Evolutionary conservation across 2,888 invertebrate species (phyloP).

Genomic region (Leptarthrus brevirostris): DNA sequence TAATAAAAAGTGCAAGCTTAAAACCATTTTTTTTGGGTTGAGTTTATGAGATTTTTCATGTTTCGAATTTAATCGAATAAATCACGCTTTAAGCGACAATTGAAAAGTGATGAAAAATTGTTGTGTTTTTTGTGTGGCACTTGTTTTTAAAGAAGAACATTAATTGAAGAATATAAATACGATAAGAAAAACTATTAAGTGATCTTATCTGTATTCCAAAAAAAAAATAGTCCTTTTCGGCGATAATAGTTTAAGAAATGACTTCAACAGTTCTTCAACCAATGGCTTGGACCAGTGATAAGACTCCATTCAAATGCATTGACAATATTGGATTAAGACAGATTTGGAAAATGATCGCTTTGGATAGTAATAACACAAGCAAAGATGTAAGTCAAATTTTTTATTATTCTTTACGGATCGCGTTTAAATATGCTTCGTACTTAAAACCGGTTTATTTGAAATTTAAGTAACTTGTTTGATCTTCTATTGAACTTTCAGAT

Average conservation of each 20-base stretch:
- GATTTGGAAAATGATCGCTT: slow-evolving; percentile 66
- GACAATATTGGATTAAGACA: slow-evolving; percentile 66
- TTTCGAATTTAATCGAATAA: no score
- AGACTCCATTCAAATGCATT: slow-evolving; percentile 64
- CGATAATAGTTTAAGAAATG: slow-evolving; percentile 62
- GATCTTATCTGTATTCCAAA: no score
- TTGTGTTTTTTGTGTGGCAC: neutral
- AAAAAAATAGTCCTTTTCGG: neutral
- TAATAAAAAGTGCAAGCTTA: no score
- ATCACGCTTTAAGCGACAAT: no score
- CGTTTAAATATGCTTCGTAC: no score
- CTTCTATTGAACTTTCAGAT: no score
- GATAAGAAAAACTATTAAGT: no score
- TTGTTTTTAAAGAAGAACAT: neutral
- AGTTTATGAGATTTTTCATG: no score
- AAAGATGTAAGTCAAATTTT: slow-evolving; percentile 32
- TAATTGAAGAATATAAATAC: no score
- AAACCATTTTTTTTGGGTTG: no score
- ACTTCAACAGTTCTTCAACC: slow-evolving; percentile 66
- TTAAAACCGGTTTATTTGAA: no score
- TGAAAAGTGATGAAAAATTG: neutral
- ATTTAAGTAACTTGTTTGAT: no score
- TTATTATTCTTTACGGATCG: neutral
- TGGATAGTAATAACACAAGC: slow-evolving; percentile 59
- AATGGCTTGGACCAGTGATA: slow-evolving; percentile 67